Conservation (phyloP, 1,140 invertebrate genomes). For the Drosophila arawakana region DNA sequence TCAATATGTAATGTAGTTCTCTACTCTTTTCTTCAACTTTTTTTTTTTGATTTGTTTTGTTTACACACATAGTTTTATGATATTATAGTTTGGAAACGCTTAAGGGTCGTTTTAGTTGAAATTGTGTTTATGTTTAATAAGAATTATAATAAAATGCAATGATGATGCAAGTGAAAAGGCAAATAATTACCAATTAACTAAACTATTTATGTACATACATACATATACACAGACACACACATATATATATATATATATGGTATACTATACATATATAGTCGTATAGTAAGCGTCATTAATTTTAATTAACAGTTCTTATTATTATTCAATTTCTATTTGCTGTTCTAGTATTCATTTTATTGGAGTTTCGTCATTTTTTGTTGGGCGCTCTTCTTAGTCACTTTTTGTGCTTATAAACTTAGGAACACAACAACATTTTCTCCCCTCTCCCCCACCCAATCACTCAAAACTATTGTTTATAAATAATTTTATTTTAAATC, state of each 20-base stretch:
- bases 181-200: slow-evolving; percentile 62
- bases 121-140: slow-evolving; percentile 62
- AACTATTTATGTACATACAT: slow-evolving; percentile 43
- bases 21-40: background rate
- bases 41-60: slow-evolving; percentile 20
- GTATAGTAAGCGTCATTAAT: slow-evolving; percentile 25
- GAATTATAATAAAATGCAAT: no score
- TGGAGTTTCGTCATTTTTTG: slow-evolving; percentile 41
- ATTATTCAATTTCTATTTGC: slow-evolving; percentile 53
- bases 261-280: background rate
- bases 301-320: slow-evolving; percentile 40
- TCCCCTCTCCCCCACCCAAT: background rate
- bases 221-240: background rate
- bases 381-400: slow-evolving; percentile 72
- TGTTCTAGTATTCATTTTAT: slow-evolving; percentile 55
- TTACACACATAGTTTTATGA: slow-evolving; percentile 52
- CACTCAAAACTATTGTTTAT: background rate
- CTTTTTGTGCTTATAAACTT: slow-evolving; percentile 65
- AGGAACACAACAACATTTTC: slow-evolving; percentile 33
- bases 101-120: slow-evolving; percentile 64
- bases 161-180: slow-evolving; percentile 65
- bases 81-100: slow-evolving; percentile 60
- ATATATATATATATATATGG: slow-evolving; percentile 19
- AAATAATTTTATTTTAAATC: background rate
- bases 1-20: background rate